phyloP scores from a whole-genome alignment of 2,888 invertebrate species.

The Choreutis nemorana region DNA sequence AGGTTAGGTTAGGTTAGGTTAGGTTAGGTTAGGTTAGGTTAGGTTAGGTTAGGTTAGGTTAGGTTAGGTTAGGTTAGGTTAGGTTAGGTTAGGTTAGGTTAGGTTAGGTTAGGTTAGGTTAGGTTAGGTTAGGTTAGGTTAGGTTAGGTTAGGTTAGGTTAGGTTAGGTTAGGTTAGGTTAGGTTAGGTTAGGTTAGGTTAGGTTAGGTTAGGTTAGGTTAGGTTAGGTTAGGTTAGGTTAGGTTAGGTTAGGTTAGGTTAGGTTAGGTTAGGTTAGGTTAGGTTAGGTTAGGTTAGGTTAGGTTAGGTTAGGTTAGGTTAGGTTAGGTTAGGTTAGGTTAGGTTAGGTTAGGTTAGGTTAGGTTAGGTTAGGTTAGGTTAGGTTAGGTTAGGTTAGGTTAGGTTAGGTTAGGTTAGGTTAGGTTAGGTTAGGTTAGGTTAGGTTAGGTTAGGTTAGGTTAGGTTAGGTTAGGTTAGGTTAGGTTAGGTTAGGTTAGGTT shows the following conservation, averaged over 20 bases:
- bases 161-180: neutral
- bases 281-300: neutral
- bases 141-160: neutral
- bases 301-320: neutral
- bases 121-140: neutral
- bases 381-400: neutral
- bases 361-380: neutral
- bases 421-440: constrained; percentile 7
- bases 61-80: neutral
- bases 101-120: neutral
- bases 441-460: constrained; percentile 13
- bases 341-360: neutral
- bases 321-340: neutral
- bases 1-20: neutral
- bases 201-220: neutral
- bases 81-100: neutral
- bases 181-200: neutral
- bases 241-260: neutral
- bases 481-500: constrained; percentile 12
- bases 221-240: neutral
- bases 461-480: constrained; percentile 12
- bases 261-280: neutral
- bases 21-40: neutral
- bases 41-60: neutral
- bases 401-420: neutral